Base-by-base conservation (phyloP, 2,888 invertebrate species). In the Drosophila meridionalis region DNA sequence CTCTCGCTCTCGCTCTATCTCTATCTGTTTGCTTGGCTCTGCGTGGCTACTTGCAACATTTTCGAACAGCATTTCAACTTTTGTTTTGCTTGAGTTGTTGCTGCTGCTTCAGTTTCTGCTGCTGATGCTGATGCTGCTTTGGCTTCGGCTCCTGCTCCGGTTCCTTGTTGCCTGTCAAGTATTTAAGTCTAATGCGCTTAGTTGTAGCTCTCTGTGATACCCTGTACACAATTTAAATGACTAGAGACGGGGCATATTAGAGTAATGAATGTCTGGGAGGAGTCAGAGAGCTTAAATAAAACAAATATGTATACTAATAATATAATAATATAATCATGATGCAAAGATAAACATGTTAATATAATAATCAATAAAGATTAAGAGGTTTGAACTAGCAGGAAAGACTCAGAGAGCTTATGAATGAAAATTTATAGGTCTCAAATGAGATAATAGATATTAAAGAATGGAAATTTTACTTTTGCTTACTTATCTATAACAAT, bases 151-250 rank as follows among this genome's bases (percentile, higher is more conserved):
- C 32, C 36, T 42, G 50, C 62, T 40, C 20, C 42, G 34, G 53
- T 42, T 62, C 26, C 42, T 56, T 56, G 42, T 55, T 53, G 67
- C 50, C 78, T 80, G 69, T 81, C 79, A 84, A 74, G 73, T 73
- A 69, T 74, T 79, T 79, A 73, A 84, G 76, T 77, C 76, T 89
- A 85, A 85, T 85, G 77, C 89, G 89, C 85, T 85, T 89, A 82
- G 87, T 73, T 63, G 20, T 34, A 45, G 56, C 67, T 64, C 55
- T 45, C 43, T n/a, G 45, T 53, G 60, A 58, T 73, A 40, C 60
- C 40, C 50, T 50, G 40, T 38, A 42, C 3, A 36, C 40, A 60
- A 30, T 60, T 36, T 12, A 48, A 3, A 5, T 26, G 60, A 2
- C 9, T 38, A 20, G 9, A 0, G 6, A 11, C 2, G 26, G 45